Base-by-base conservation (phyloP, 2,113 vertebrate species). In the Melanotaenia duboulayi region DNA sequence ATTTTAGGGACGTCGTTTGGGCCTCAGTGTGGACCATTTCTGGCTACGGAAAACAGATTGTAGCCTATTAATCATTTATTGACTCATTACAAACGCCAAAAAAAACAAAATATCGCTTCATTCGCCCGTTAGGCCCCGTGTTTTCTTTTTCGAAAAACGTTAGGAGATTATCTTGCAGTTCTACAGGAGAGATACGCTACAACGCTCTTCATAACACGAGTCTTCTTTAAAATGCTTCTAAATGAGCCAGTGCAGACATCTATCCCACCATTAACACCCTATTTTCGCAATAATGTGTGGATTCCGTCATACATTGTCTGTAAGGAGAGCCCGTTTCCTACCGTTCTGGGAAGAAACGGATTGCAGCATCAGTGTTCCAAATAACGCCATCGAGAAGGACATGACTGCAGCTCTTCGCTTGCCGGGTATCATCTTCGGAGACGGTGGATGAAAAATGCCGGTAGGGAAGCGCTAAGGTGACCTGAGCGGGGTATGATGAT, bases 261-360 rank as follows among this genome's bases (percentile, higher is more conserved):
- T 2, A 37, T 24, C 72, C 28, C 54, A 40, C 9, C 35, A 16
- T 57, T 28, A 64, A 76, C 82, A 48, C 24, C 39, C 51, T 74
- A 74, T 80, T 77, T 46, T 72, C 55, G 50, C 51, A 24, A 55
- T 52, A 46, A 42, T 72, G 57, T 13, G n/a, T 28, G 42, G 19
- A 10, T 16, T 20, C 14, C 23, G 42, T 32, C 20, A 17, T 61
- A 40, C 28, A 17, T 76, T 57, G 70, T 22, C 11, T 11, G 8
- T 3, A 13, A 66, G 16, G 14, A 58, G 28, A 32, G 20, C 39
- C 50, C 0, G 9, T 81, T 63, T 80, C 90, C 76, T 93, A 95
- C 94, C 94, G 89, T 84, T 92, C 73, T 94, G 89, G 20, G 93
- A 90, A 19, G 86, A 92, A 23, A 90, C 92, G 23, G 84, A 81